phyloP scores from a whole-genome alignment of 2,113 vertebrate species.

The Bubo blakistoni region DNA sequence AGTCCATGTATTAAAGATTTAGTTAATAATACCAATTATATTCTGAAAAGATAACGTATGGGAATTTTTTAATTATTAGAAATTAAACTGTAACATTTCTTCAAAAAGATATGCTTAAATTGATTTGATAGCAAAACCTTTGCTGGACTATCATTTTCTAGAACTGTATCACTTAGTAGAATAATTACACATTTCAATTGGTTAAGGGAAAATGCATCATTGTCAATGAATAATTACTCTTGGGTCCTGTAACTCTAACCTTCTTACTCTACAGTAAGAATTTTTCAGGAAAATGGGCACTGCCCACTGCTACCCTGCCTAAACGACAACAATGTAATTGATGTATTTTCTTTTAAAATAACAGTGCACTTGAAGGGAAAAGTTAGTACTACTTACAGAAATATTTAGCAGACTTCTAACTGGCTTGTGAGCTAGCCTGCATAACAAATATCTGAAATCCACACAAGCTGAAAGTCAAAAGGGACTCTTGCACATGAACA shows the following conservation, averaged over 20 bases:
- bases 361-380: not conserved
- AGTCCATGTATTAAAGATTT: not conserved
- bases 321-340: not conserved
- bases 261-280: not conserved
- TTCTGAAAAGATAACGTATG: not conserved
- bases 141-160: not conserved
- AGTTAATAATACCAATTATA: not conserved
- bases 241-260: not conserved
- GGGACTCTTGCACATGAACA: not conserved
- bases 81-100: not conserved
- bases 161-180: not conserved
- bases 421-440: not conserved
- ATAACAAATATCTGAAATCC: not conserved
- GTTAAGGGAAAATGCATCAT: not conserved
- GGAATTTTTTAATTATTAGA: not conserved
- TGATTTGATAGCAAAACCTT: not conserved
- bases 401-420: not conserved
- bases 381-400: not conserved
- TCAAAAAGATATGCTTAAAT: not conserved
- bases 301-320: not conserved
- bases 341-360: not conserved
- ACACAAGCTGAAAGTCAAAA: not conserved
- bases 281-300: not conserved
- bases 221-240: not conserved
- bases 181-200: not conserved